Conservation (phyloP, 2,113 vertebrate species). For the Heterocephalus glaber region DNA sequence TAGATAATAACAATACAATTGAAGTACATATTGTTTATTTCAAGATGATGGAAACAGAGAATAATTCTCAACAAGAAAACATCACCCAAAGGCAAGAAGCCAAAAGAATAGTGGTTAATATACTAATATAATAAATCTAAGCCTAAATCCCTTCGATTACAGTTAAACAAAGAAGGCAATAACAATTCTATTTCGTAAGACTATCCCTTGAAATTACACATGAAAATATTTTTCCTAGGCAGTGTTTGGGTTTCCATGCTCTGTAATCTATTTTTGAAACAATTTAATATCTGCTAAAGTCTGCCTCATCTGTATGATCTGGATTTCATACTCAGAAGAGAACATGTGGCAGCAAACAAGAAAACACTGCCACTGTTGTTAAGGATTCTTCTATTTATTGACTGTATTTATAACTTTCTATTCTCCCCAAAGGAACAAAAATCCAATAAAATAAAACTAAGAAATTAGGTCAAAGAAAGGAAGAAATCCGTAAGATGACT, state of each 20-base stretch:
- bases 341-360: not conserved
- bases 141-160: conserved; percentile 19
- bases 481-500: not conserved
- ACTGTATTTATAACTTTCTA: conserved; percentile 52
- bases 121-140: conserved; percentile 57
- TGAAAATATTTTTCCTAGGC: conserved; percentile 57
- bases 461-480: conserved; percentile 30
- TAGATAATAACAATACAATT: conserved; percentile 12
- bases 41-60: conserved; percentile 37
- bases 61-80: conserved; percentile 54
- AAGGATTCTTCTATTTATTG: conserved; percentile 21
- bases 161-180: conserved; percentile 51
- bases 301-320: not conserved
- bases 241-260: conserved; percentile 26
- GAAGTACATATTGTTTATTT: conserved; percentile 48
- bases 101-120: conserved; percentile 57
- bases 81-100: conserved; percentile 22
- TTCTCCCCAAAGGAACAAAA: conserved; percentile 51
- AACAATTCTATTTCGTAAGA: conserved; percentile 55
- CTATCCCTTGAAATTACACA: conserved; percentile 43
- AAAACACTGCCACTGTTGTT: not conserved
- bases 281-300: conserved; percentile 67
- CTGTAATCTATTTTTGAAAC: conserved; percentile 62
- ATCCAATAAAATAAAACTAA: conserved; percentile 57
- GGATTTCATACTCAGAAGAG: not conserved